A percentile compares a stretch with the other conserved stretches of the same genome.
Conservation (phyloP, 2,888 invertebrate genomes). For the Agonopterix heracliana region DNA sequence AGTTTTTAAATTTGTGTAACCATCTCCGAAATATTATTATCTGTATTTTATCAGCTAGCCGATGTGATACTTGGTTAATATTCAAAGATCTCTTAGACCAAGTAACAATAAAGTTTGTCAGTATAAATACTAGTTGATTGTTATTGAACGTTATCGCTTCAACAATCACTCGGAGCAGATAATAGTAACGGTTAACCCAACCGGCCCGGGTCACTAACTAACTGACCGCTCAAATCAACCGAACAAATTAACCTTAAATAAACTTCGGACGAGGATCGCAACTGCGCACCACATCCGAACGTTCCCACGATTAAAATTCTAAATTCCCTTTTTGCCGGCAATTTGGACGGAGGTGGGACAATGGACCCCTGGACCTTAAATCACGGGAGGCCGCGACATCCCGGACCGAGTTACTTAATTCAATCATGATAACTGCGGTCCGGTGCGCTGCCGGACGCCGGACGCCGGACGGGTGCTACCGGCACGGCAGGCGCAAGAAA, state of each 20-base stretch:
- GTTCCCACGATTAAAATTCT: slow-evolving; percentile 65
- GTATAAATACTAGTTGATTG: slow-evolving; percentile 10
- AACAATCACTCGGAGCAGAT: slow-evolving; percentile 3
- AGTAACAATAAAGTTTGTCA: background rate
- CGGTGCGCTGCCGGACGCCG: slow-evolving; percentile 18
- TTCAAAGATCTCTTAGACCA: background rate
- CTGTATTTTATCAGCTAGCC: no score
- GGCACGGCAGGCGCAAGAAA: slow-evolving; percentile 61
- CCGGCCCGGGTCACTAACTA: slow-evolving; percentile 37
- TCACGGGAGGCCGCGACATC: slow-evolving; percentile 38
- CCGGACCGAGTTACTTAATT: slow-evolving; percentile 60
- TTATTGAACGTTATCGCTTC: slow-evolving; percentile 7
- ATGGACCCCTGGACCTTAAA: slow-evolving; percentile 40
- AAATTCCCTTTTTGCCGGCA: slow-evolving; percentile 53
- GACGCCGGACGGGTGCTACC: slow-evolving; percentile 12
- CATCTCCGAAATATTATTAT: no score
- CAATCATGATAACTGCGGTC: slow-evolving; percentile 74
- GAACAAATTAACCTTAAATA: slow-evolving; percentile 66
- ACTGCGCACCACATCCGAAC: slow-evolving; percentile 26
- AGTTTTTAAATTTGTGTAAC: no score
- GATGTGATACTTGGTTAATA: background rate
- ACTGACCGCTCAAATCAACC: slow-evolving; percentile 49
- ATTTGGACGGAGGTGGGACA: slow-evolving; percentile 23
- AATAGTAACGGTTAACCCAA: slow-evolving; percentile 28
- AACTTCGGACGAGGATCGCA: slow-evolving; percentile 28